Base-by-base conservation (phyloP, 2,797 vertebrate species). In the Myotis myotis region DNA sequence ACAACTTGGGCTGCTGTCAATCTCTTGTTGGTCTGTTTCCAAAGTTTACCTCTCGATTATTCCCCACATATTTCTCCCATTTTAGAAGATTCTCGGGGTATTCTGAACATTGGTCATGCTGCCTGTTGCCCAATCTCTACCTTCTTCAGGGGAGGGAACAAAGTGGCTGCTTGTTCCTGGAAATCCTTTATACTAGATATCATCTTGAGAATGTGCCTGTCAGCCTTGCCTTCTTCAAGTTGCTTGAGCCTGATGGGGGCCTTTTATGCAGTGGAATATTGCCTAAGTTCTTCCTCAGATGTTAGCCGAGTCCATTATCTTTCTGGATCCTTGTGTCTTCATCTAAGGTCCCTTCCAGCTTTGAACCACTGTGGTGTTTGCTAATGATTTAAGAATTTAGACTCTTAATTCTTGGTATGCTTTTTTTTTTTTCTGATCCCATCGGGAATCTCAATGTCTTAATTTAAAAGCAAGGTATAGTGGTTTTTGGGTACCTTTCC, bases 381-480 rank as follows among this genome's bases (percentile, higher is more conserved):
- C 57, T 64, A 74, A 51, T 92, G 38, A 79, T 93, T 89, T 96
- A 36, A 82, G 30, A 89, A 71, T 62, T 81, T 87, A 76, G 53
- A 89, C 83, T 81, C 47, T 95, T 89, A 62, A 38, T 38, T 94
- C 33, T 81, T 87, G 4, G 41, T 91, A 28, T 64, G n/a, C n/a
- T 33, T 66, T 66, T 16, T 87, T n/a, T n/a, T 41, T 78, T 81
- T 76, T 8, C 22, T n/a, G 64, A 55, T 78, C 25, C 2, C 33
- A 49, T 28, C 5, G 11, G 72, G 51, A 94, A 72, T 85, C 33
- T 88, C 55, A 89, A 64, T 51, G 91, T 90, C 41, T 71, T 90
- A 78, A 78, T 72, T 25, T 89, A 55, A 79, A 55, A 55, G 74
- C 19, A 19, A 78, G 85, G 41, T 66, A 25, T 22, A 76, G 4